Evolutionary conservation across 2,113 vertebrate species (phyloP).

Genomic region (Amblyopsis rosae): DNA sequence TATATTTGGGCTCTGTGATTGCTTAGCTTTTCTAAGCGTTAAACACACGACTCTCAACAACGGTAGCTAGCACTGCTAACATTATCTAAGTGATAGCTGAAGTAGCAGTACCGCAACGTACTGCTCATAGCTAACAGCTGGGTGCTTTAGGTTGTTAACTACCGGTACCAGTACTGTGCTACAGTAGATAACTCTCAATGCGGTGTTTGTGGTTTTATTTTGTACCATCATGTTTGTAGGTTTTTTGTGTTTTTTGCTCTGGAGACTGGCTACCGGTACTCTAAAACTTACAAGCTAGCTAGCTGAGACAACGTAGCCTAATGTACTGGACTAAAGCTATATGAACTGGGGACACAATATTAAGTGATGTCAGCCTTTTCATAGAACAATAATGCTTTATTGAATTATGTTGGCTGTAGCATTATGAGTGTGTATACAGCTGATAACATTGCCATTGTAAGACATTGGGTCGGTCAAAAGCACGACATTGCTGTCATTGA

Average conservation of each 20-base stretch:
- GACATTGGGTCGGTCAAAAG: no score
- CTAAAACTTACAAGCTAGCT: background rate
- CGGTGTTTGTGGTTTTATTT: background rate
- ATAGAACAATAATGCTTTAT: no score
- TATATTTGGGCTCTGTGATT: background rate
- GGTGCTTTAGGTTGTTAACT: conserved; percentile 25
- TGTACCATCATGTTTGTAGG: no score
- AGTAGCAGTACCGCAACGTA: background rate
- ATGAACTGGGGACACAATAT: background rate
- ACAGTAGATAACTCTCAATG: background rate
- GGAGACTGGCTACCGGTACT: background rate
- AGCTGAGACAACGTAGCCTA: conserved; percentile 6
- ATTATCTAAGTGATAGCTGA: conserved; percentile 16
- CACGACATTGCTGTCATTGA: no score
- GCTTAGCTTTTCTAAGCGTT: background rate
- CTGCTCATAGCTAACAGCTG: conserved; percentile 29
- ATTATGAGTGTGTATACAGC: no score
- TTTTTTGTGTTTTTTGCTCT: background rate
- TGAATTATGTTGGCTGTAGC: no score
- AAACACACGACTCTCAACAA: background rate
- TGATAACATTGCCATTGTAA: no score
- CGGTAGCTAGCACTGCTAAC: background rate
- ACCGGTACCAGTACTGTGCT: no score
- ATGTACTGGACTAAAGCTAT: background rate
- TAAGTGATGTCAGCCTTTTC: background rate